Conservation (phyloP, 2,797 vertebrate genomes). For the Poeciliopsis infans region DNA sequence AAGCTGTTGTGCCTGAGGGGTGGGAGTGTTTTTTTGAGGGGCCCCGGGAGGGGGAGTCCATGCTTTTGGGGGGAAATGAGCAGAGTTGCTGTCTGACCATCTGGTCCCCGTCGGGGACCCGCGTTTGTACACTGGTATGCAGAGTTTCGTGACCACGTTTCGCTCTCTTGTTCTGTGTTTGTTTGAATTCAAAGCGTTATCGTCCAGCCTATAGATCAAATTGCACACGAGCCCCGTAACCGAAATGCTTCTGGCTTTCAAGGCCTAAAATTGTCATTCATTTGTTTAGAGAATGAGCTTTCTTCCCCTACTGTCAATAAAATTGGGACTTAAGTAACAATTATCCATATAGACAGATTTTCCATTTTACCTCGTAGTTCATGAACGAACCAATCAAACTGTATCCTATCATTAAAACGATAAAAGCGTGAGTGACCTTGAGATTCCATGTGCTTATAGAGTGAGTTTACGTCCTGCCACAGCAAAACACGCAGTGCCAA, state of each 20-base stretch:
- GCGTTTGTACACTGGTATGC: slow-evolving; percentile 62
- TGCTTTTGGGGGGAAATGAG: slow-evolving; percentile 56
- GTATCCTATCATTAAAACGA: not conserved
- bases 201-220: slow-evolving; percentile 14
- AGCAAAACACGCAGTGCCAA: slow-evolving; percentile 36
- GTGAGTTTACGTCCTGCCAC: not conserved
- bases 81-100: slow-evolving; percentile 66
- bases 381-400: accelerated
- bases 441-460: not conserved
- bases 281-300: not conserved
- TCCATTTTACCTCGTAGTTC: not conserved
- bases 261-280: accelerated
- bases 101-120: slow-evolving; percentile 55
- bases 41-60: not conserved
- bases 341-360: not conserved
- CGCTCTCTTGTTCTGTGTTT: slow-evolving; percentile 10
- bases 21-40: slow-evolving; percentile 23
- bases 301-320: not conserved
- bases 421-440: not conserved
- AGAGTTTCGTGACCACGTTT: slow-evolving; percentile 18
- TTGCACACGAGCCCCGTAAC: not conserved
- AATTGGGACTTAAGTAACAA: not conserved
- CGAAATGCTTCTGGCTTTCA: not conserved
- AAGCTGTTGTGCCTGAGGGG: slow-evolving; percentile 33
- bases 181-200: slow-evolving; percentile 13